Evolutionary conservation across 1,140 invertebrate species (phyloP).

Genomic region (Drosophila hydei): DNA sequence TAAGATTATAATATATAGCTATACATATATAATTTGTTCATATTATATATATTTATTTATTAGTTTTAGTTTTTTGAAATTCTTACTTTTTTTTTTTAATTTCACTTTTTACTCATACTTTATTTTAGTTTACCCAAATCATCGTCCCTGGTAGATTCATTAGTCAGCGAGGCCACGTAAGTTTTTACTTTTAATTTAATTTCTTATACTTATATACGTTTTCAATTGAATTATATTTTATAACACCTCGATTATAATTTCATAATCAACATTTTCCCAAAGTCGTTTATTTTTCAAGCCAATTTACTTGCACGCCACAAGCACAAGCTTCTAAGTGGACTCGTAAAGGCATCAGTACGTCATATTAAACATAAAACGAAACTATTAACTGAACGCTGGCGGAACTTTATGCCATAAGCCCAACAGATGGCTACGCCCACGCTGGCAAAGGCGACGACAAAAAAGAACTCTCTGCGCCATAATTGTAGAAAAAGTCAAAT

Average conservation of each 20-base stretch:
- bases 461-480: constrained; percentile 30
- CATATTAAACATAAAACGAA: constrained; percentile 10
- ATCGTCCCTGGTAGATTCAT: constrained; percentile 70
- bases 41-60: background rate
- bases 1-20: too few relatives aligned
- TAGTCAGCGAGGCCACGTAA: constrained; percentile 80
- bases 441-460: constrained; percentile 11
- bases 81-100: constrained; percentile 26
- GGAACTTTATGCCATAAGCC: constrained; percentile 11
- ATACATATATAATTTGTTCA: constrained; percentile 8
- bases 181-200: constrained; percentile 41
- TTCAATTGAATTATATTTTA: background rate
- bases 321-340: background rate
- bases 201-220: constrained; percentile 15
- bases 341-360: constrained; percentile 45
- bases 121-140: constrained; percentile 63
- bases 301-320: background rate
- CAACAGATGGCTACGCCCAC: constrained; percentile 4
- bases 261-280: background rate
- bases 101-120: constrained; percentile 35
- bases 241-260: background rate
- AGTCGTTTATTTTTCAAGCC: too few relatives aligned
- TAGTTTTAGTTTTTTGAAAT: constrained; percentile 12
- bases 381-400: constrained; percentile 25
- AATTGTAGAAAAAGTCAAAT: constrained; percentile 52